These are phyloP conservation scores for Mustela lutreola DNA, from an alignment of 2,113 vertebrate species.

Conservation along the genomic window DNA sequence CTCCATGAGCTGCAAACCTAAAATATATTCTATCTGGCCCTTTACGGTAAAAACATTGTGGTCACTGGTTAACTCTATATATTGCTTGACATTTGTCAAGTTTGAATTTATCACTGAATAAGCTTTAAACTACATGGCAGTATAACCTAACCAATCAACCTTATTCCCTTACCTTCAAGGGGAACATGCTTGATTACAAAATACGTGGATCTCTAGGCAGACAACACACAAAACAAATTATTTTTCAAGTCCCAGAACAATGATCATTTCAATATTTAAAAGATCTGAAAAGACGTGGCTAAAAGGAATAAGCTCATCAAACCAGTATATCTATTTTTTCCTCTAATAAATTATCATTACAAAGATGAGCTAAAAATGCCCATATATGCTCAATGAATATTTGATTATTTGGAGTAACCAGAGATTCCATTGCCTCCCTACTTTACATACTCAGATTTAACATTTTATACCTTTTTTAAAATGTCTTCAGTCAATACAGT, in stretches of 20 bases:
- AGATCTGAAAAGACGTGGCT: too few species aligned
- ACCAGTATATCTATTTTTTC: background rate
- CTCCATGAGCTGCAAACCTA: too few species aligned
- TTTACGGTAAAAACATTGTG: too few species aligned
- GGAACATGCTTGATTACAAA: background rate
- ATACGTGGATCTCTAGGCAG: background rate
- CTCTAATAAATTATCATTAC: background rate
- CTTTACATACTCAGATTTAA: background rate
- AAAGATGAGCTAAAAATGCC: background rate
- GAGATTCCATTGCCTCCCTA: background rate
- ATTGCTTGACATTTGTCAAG: too few species aligned
- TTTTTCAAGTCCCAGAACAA: background rate
- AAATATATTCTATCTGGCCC: too few species aligned
- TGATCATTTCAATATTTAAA: background rate
- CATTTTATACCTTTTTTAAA: background rate
- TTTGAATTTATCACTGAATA: background rate
- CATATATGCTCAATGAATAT: background rate
- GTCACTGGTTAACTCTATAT: too few species aligned
- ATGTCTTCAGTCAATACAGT: background rate
- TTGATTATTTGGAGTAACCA: background rate
- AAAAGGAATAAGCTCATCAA: background rate
- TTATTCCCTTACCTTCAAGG: background rate
- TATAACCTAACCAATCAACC: background rate
- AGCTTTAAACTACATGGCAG: background rate
- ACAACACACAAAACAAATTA: background rate